phyloP scores from a whole-genome alignment of 2,888 invertebrate genomes.

The Lithophane semibrunnea region DNA sequence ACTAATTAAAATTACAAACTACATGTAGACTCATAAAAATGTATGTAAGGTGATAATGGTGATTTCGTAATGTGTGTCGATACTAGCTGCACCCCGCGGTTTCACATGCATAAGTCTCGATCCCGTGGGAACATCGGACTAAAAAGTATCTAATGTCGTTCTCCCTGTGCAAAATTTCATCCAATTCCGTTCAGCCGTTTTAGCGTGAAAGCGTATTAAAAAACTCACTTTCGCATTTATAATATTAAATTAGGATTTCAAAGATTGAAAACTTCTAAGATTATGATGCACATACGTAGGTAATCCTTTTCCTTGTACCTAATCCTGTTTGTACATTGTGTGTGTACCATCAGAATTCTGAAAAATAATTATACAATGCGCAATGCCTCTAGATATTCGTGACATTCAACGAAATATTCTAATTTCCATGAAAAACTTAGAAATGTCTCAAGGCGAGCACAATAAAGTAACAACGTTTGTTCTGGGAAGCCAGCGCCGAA shows the following conservation, averaged over 20 bases:
- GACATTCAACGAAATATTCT: slow-evolving; percentile 45
- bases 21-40: background rate
- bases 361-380: slow-evolving; percentile 28
- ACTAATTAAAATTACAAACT: background rate
- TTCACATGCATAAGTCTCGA: too few species aligned
- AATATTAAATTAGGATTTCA: background rate
- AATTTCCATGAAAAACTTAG: slow-evolving; percentile 61
- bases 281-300: too few species aligned
- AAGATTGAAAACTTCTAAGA: background rate
- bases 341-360: slow-evolving; percentile 10
- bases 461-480: slow-evolving; percentile 49
- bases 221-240: too few species aligned
- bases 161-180: too few species aligned
- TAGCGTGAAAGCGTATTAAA: too few species aligned
- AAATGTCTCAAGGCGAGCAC: slow-evolving; percentile 54
- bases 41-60: background rate
- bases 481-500: slow-evolving; percentile 61
- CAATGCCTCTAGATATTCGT: slow-evolving; percentile 50
- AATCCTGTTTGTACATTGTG: background rate
- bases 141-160: too few species aligned
- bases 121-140: too few species aligned
- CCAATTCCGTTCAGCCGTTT: too few species aligned
- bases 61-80: background rate
- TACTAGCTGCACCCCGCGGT: too few species aligned
- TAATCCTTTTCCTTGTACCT: background rate